Conservation (phyloP, 2,888 invertebrate genomes). For the Eueremaeus valkanovi region DNA sequence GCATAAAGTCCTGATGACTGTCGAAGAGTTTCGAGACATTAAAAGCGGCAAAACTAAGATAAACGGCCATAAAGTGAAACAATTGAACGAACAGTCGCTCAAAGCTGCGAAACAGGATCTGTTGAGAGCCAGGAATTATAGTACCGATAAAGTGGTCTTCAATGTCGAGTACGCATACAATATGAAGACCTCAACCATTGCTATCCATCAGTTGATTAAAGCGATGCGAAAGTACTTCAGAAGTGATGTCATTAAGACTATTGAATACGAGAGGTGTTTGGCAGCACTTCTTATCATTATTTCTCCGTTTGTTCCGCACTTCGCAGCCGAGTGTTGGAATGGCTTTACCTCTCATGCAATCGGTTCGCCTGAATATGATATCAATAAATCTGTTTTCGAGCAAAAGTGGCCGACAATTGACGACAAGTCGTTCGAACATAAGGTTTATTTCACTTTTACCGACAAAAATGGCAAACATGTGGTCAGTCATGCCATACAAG, state of each 20-base stretch:
- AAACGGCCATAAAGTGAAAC: background rate
- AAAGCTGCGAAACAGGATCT: slow-evolving; percentile 16
- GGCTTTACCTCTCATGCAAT: slow-evolving; percentile 57
- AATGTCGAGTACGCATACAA: slow-evolving; percentile 41
- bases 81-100: slow-evolving; percentile 7
- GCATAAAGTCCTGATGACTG: slow-evolving; percentile 34
- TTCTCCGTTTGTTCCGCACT: slow-evolving; percentile 84
- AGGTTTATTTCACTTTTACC: slow-evolving; percentile 31
- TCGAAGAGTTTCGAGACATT: slow-evolving; percentile 41
- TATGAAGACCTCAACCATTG: slow-evolving; percentile 25
- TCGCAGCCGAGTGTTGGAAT: slow-evolving; percentile 84
- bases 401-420: slow-evolving; percentile 76
- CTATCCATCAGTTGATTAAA: slow-evolving; percentile 38
- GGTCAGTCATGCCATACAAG: slow-evolving; percentile 4
- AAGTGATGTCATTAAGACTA: slow-evolving; percentile 46
- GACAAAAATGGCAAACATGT: slow-evolving; percentile 32
- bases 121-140: slow-evolving; percentile 64
- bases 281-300: slow-evolving; percentile 76
- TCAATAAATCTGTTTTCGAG: slow-evolving; percentile 63
- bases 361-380: slow-evolving; percentile 35
- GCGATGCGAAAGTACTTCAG: slow-evolving; percentile 37
- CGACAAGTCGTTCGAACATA: slow-evolving; percentile 43
- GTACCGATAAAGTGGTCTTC: slow-evolving; percentile 58
- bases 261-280: slow-evolving; percentile 68
- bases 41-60: background rate